Base-by-base conservation (phyloP, 92 coral and sea anemone genomes). In the Paramuricea clavata region DNA sequence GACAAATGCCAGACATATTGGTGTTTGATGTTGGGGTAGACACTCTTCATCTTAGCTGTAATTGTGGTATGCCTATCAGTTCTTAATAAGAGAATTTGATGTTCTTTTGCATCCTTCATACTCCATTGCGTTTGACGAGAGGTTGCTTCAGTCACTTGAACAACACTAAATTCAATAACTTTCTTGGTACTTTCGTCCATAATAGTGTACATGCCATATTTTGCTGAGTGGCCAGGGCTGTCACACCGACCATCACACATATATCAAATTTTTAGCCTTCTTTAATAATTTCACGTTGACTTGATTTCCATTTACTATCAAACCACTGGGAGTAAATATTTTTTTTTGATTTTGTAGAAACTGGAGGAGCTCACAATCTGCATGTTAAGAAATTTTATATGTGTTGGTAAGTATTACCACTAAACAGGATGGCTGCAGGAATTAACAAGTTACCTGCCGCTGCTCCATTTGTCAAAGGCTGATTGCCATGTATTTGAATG, bases 191-290 rank as follows among this genome's bases (percentile, higher is more conserved):
- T 70, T 34, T 84, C 83, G 39, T 91, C 92, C 88, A 91, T 83
- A 30, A 83, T 34, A 2, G 92, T 91, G 41, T 88, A 88, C 23
- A 89, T 91, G 13, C 92, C 89, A 78, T 88, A 91, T 50, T 91
- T 91, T 34, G 92, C 89, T 28, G 49, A 61, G 52, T 91, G 94
- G 1, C 88, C 93, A 19, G 93, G 93, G 56, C 93, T 87, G 50
- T 87, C 91, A 70, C 86, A 76, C 1, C 89, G 19, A 1, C 89
- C 92, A 87, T 91, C 91, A 23, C 93, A 13, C 68, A 83, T 15
- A 52, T 44, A 17, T 64, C 89, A 50, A 33, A 71, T 28, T 19
- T 22, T 39, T 64, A 54, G 23, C 72, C 70, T 47, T 30, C 19
- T 2, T 86, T 56, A 61, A 86, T 19, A 13, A 70, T 54, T 21